Evolutionary conservation across 2,797 vertebrate species (phyloP).

Genomic region (Anisognathus igniventris): DNA sequence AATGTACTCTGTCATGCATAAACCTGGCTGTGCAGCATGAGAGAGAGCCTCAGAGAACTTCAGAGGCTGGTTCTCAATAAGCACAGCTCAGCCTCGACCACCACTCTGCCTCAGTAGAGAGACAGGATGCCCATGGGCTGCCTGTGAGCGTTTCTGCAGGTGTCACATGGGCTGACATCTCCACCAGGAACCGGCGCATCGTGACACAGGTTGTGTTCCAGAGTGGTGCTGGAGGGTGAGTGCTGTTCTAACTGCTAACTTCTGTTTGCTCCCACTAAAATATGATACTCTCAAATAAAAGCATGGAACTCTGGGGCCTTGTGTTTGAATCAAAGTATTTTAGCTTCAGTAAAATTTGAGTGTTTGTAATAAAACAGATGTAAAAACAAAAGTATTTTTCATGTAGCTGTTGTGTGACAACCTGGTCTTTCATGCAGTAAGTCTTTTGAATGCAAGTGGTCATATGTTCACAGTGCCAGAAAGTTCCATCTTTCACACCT

Average conservation of each 20-base stretch:
- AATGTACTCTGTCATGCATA: background rate
- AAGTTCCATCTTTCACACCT: background rate
- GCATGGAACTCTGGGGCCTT: background rate
- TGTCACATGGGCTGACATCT: background rate
- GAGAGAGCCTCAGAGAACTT: background rate
- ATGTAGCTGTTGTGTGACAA: background rate
- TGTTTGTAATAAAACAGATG: background rate
- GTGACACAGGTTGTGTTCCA: background rate
- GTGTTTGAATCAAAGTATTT: background rate
- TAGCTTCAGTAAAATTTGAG: background rate
- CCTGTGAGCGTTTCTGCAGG: background rate
- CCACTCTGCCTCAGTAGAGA: accelerated
- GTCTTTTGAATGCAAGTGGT: background rate
- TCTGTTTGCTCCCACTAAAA: background rate
- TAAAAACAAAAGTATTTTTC: background rate
- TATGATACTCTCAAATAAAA: background rate
- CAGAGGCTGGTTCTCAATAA: background rate
- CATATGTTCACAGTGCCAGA: background rate
- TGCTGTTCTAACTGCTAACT: background rate
- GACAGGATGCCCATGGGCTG: background rate
- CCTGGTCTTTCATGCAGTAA: background rate
- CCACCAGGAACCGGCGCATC: background rate
- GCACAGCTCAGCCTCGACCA: background rate
- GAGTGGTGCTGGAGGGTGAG: background rate
- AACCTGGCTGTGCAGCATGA: background rate